Conservation (phyloP, 2,797 vertebrate species). For the Onychomys torridus region DNA sequence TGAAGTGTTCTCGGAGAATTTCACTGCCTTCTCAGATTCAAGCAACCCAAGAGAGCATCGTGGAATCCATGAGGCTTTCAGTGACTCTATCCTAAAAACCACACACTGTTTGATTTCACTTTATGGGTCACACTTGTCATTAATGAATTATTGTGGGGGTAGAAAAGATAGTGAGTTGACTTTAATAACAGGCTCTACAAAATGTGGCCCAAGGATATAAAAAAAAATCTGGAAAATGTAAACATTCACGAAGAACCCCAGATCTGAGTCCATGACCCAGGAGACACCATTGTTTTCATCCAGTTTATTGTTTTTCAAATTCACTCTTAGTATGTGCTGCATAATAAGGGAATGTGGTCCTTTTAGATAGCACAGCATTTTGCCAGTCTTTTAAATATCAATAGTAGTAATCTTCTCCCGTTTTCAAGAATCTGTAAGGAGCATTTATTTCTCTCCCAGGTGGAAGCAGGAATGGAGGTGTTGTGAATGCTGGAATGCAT, state of each 20-base stretch:
- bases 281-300: neutral
- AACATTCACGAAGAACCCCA: neutral
- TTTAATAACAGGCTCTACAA: neutral
- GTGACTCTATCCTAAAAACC: neutral
- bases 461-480: neutral
- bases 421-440: neutral
- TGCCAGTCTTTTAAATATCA: neutral
- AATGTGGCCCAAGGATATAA: neutral
- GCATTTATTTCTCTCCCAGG: neutral
- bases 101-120: neutral
- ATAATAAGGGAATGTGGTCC: neutral
- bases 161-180: neutral
- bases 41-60: neutral
- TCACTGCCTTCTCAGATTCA: neutral
- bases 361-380: neutral
- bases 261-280: neutral
- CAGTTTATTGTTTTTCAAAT: neutral
- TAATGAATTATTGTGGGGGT: neutral
- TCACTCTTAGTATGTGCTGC: neutral
- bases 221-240: neutral
- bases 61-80: neutral
- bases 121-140: neutral
- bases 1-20: no score
- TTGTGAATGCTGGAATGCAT: neutral
- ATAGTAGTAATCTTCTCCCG: neutral